These are phyloP conservation scores for Neotragus moschatus DNA, from an alignment of 2,113 vertebrate species.

Conservation along the genomic window DNA sequence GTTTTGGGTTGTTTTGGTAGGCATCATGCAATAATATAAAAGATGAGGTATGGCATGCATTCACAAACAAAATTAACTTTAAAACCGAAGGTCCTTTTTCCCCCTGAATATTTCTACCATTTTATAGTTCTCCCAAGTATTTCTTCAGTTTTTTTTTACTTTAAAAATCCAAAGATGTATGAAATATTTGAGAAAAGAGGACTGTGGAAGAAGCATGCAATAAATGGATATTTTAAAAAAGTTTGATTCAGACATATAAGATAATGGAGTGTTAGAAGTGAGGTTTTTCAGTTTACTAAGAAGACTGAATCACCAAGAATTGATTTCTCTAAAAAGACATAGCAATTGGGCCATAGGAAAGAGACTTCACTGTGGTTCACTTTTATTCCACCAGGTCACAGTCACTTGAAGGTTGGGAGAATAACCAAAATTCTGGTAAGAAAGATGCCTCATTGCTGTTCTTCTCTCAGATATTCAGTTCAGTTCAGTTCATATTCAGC, in stretches of 20 bases:
- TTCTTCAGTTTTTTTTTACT: background rate
- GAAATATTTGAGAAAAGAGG: background rate
- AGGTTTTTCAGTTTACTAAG: background rate
- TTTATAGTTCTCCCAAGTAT: background rate
- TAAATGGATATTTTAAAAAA: background rate
- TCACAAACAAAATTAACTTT: slow-evolving; percentile 24
- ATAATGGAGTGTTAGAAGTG: background rate
- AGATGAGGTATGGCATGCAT: background rate
- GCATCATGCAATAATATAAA: background rate
- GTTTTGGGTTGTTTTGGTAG: background rate
- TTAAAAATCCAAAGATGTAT: background rate
- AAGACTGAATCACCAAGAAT: background rate
- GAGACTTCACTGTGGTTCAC: background rate
- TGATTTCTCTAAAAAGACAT: background rate
- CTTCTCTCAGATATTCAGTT: background rate
- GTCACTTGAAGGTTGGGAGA: background rate
- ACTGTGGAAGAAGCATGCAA: background rate
- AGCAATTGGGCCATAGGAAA: background rate
- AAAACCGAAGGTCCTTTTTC: background rate
- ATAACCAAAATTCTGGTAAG: background rate
- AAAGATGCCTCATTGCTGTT: background rate
- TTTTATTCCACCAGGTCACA: background rate
- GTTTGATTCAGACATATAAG: background rate
- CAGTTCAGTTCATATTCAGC: no score
- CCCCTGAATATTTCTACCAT: background rate